phyloP scores from a whole-genome alignment of 92 coral and sea anemone genomes.

The Actinostola sp. region DNA sequence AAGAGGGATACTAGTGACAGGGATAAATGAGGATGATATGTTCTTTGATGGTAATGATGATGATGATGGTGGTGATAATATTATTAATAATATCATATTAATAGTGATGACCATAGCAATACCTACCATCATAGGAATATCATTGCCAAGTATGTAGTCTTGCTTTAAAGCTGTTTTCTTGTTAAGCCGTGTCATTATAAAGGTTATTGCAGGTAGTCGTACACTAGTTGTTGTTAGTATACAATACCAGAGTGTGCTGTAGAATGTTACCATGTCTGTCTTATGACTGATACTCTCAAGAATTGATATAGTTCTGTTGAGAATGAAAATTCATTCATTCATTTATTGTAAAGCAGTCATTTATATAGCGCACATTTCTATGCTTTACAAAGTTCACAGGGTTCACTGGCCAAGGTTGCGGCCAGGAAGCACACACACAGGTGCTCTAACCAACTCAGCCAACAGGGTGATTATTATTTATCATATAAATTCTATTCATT shows the following conservation, averaged over 20 bases:
- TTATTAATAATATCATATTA: no score
- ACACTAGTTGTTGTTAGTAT: slow-evolving; percentile 65
- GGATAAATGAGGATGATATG: not conserved
- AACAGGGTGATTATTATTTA: no score
- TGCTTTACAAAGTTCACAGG: no score
- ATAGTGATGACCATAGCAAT: no score
- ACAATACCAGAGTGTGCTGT: slow-evolving; percentile 82
- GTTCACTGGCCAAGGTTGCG: no score
- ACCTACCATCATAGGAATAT: slow-evolving; percentile 76
- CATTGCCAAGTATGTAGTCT: slow-evolving; percentile 73
- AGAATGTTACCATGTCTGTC: slow-evolving; percentile 80
- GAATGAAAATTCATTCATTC: not conserved
- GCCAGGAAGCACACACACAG: no score
- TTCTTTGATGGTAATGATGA: not conserved
- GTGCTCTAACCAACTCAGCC: no score
- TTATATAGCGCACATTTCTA: no score
- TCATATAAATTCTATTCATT: not conserved
- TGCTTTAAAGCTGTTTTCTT: slow-evolving; percentile 69
- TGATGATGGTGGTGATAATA: slow-evolving; percentile 6
- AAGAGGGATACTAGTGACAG: not conserved
- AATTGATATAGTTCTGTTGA: slow-evolving; percentile 74
- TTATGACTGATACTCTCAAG: slow-evolving; percentile 83
- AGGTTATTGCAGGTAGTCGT: slow-evolving; percentile 85
- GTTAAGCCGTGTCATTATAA: slow-evolving; percentile 80
- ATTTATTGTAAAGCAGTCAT: slow-evolving; percentile 2